A percentile compares a stretch with the other conserved stretches of the same genome.
Conservation (phyloP, 2,113 vertebrate genomes). For the Pungitius pungitius region DNA sequence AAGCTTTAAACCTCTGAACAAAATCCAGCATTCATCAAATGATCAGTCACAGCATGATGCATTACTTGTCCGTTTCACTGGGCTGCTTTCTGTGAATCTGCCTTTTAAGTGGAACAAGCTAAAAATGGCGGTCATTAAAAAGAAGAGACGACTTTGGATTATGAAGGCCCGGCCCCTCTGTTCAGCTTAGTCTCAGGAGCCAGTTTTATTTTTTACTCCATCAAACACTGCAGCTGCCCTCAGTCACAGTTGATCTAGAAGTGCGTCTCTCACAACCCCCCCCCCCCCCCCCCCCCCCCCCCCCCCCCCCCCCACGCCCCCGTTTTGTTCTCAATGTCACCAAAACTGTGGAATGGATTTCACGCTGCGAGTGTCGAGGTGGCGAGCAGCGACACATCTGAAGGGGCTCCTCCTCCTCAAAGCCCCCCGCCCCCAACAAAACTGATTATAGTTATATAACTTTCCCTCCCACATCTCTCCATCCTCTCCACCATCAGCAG, state of each 20-base stretch:
- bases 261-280: slow-evolving; percentile 21
- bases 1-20: not conserved
- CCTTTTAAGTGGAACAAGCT: slow-evolving; percentile 23
- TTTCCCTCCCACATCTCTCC: slow-evolving; percentile 74
- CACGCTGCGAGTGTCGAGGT: slow-evolving; percentile 55
- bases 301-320: not conserved
- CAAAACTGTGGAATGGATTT: slow-evolving; percentile 72
- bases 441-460: slow-evolving; percentile 74
- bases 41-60: not conserved
- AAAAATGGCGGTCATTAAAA: slow-evolving; percentile 50
- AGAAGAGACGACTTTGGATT: slow-evolving; percentile 42
- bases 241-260: slow-evolving; percentile 40
- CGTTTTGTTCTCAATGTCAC: slow-evolving; percentile 56
- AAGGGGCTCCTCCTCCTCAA: slow-evolving; percentile 36
- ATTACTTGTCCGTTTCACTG: slow-evolving; percentile 4
- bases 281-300: no score
- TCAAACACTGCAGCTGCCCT: slow-evolving; percentile 51
- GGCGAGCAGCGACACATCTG: slow-evolving; percentile 59
- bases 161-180: slow-evolving; percentile 56
- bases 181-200: slow-evolving; percentile 28
- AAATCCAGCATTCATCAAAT: not conserved
- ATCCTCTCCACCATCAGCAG: slow-evolving; percentile 60
- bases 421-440: slow-evolving; percentile 19
- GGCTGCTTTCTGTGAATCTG: slow-evolving; percentile 39
- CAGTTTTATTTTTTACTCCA: slow-evolving; percentile 12